Conservation (phyloP, 2,888 invertebrate species). For the Stomorhina lunata region DNA sequence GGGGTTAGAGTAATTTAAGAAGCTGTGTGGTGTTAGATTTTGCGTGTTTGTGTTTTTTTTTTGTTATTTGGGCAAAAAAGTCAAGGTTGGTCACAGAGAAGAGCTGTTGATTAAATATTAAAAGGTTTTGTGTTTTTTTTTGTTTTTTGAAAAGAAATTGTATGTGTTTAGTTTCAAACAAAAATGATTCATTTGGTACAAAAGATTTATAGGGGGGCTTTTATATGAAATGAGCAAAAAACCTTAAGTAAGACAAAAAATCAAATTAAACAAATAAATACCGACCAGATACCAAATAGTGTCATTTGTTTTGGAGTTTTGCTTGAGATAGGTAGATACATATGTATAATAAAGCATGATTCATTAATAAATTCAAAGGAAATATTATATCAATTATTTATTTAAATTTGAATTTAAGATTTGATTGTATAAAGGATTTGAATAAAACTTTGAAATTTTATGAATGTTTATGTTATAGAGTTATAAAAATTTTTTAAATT, state of each 20-base stretch:
- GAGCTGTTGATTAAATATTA: conserved; percentile 56
- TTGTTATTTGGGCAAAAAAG: conserved; percentile 53
- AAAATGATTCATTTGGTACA: conserved; percentile 56
- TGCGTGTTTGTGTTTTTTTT: conserved; percentile 52
- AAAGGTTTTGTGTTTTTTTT: conserved; percentile 27
- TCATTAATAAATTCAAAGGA: conserved; percentile 54
- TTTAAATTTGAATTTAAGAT: not conserved
- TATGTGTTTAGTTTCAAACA: conserved; percentile 36
- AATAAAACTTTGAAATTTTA: conserved; percentile 22
- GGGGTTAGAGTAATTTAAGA: conserved; percentile 58
- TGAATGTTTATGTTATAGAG: conserved; percentile 15
- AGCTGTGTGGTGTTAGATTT: conserved; percentile 63
- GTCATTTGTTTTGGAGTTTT: conserved; percentile 57
- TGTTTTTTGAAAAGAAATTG: conserved; percentile 18
- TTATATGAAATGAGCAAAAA: conserved; percentile 7
- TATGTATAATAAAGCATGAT: conserved; percentile 38
- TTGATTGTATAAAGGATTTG: not conserved
- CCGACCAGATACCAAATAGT: conserved; percentile 10
- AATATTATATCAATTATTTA: conserved; percentile 51
- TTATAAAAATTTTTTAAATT: conserved; percentile 22
- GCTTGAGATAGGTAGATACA: too few species aligned
- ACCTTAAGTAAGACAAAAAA: conserved; percentile 4
- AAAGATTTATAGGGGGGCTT: conserved; percentile 64
- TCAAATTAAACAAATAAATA: conserved; percentile 38
- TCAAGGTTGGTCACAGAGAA: conserved; percentile 64